Conservation (phyloP, 2,797 vertebrate species). For the Catamblyrhynchus diadema region DNA sequence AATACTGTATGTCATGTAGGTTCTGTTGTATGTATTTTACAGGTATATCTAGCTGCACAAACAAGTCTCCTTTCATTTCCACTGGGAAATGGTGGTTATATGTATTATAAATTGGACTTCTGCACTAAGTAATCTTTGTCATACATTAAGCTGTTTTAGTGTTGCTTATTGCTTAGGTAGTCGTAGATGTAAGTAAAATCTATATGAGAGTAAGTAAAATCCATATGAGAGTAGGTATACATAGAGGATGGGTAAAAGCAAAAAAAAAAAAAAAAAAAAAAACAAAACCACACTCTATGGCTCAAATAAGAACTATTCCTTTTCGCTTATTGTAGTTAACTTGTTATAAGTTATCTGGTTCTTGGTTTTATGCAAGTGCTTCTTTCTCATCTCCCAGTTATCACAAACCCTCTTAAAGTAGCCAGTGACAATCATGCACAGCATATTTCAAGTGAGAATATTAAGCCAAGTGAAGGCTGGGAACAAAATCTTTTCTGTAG, state of each 20-base stretch:
- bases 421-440: not conserved
- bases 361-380: not conserved
- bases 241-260: not conserved
- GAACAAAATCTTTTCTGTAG: constrained; percentile 13
- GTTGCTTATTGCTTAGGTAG: not conserved
- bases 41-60: not conserved
- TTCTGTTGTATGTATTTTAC: not conserved
- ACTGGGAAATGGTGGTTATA: not conserved
- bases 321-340: not conserved
- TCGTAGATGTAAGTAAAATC: not conserved
- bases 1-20: not conserved
- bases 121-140: not conserved
- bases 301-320: not conserved
- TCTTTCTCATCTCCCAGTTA: not conserved
- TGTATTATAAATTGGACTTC: not conserved
- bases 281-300: not conserved
- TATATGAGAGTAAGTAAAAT: not conserved
- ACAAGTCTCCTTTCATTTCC: not conserved
- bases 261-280: too few relatives aligned
- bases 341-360: not conserved
- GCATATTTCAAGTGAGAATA: not conserved
- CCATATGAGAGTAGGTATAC: not conserved
- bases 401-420: not conserved
- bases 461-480: constrained; percentile 14
- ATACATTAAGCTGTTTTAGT: not conserved